A percentile compares a stretch with the other conserved stretches of the same genome.
phyloP scores from a whole-genome alignment of 2,888 invertebrate species.

The Germaria angustata region DNA sequence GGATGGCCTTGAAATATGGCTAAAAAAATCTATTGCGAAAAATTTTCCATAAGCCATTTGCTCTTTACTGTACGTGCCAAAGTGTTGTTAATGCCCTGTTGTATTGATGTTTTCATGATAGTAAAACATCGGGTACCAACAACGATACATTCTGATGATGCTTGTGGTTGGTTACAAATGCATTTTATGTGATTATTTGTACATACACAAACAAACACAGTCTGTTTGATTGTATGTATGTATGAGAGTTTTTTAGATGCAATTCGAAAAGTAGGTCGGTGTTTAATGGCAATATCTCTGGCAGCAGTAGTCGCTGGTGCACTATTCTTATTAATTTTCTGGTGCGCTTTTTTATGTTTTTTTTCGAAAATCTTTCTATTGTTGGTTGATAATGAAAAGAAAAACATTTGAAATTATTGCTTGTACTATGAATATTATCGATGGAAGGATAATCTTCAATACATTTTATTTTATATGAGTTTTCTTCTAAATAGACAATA shows the following conservation, averaged over 20 bases:
- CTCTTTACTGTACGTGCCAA: slow-evolving; percentile 27
- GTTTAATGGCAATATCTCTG: not conserved
- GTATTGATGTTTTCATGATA: slow-evolving; percentile 52
- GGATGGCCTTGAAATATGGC: not conserved
- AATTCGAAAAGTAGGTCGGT: not conserved
- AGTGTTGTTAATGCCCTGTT: slow-evolving; percentile 42
- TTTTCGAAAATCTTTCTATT: slow-evolving; percentile 10
- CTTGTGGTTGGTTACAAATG: slow-evolving; percentile 47
- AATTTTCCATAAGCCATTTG: slow-evolving; percentile 8
- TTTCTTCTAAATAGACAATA: not conserved
- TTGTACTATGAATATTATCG: not conserved
- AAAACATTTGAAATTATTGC: not conserved
- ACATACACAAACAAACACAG: not conserved
- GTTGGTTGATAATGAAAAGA: not conserved
- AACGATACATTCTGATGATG: slow-evolving; percentile 16
- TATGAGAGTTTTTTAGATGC: not conserved
- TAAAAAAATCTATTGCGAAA: not conserved
- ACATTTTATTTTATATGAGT: not conserved
- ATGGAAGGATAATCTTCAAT: not conserved
- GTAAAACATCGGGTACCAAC: slow-evolving; percentile 37
- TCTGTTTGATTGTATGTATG: not conserved
- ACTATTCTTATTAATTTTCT: slow-evolving; percentile 35
- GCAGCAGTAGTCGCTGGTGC: not conserved
- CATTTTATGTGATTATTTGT: slow-evolving; percentile 12
- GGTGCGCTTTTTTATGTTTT: not conserved